Evolutionary conservation across 1,140 invertebrate genomes (phyloP).

Genomic region (Lineus longissimus): DNA sequence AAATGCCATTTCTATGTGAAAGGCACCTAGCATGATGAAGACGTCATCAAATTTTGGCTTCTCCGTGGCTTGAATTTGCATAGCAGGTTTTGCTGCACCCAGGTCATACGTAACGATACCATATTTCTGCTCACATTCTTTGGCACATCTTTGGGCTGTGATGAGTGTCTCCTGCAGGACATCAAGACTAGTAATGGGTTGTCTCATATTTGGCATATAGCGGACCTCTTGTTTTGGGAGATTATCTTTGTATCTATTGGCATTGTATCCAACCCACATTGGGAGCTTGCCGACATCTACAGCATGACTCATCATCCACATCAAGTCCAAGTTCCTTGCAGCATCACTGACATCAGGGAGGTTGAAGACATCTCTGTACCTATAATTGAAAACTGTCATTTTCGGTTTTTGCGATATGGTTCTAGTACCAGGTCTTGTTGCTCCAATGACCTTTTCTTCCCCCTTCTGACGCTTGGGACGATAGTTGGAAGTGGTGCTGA

Average conservation of each 20-base stretch:
- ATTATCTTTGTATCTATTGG: neutral
- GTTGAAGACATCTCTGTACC: too few species aligned
- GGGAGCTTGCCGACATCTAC: neutral
- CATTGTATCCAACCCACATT: slow-evolving; percentile 5
- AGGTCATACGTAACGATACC: slow-evolving; percentile 48
- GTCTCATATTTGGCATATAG: slow-evolving; percentile 17
- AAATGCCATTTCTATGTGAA: slow-evolving; percentile 56
- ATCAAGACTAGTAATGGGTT: slow-evolving; percentile 17
- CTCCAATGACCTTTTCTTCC: too few species aligned
- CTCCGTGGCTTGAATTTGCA: slow-evolving; percentile 47
- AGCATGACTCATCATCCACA: slow-evolving; percentile 5
- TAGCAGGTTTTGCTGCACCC: slow-evolving; percentile 51
- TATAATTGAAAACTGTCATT: too few species aligned
- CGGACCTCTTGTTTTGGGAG: slow-evolving; percentile 11
- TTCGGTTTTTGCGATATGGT: too few species aligned
- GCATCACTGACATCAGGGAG: too few species aligned
- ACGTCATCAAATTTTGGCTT: slow-evolving; percentile 44
- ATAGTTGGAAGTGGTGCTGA: too few species aligned
- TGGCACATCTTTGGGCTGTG: slow-evolving; percentile 30
- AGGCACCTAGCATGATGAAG: slow-evolving; percentile 55
- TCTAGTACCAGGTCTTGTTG: too few species aligned
- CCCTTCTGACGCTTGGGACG: too few species aligned
- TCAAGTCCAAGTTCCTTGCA: neutral
- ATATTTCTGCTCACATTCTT: slow-evolving; percentile 37
- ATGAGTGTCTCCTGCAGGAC: slow-evolving; percentile 49